Evolutionary conservation across 1,140 invertebrate species (phyloP).

Genomic region (Cotesia glomerata): DNA sequence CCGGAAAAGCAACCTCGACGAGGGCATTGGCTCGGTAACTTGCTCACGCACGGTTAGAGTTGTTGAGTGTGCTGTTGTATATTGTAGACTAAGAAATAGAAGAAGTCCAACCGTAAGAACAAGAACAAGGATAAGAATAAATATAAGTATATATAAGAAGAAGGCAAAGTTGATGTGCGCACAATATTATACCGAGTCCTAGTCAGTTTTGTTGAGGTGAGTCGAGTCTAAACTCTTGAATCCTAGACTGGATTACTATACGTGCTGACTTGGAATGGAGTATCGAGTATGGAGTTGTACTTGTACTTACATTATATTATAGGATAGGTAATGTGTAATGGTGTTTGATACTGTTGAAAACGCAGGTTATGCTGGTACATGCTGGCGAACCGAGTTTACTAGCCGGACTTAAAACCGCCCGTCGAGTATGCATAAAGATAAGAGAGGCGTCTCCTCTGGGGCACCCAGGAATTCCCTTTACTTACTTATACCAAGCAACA

Average conservation of each 20-base stretch:
- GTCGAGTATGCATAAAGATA: slow-evolving; percentile 41
- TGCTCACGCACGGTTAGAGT: slow-evolving; percentile 27
- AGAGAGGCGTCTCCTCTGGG: slow-evolving; percentile 36
- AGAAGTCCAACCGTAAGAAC: neutral
- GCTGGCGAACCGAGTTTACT: too few species aligned
- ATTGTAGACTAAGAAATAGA: too few species aligned
- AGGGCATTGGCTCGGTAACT: slow-evolving; percentile 26
- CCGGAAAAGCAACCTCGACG: slow-evolving; percentile 22
- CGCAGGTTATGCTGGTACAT: too few species aligned
- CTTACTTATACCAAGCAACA: slow-evolving; percentile 19
- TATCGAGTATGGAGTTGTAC: too few species aligned
- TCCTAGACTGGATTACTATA: too few species aligned
- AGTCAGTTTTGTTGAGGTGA: too few species aligned
- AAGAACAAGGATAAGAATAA: slow-evolving; percentile 10
- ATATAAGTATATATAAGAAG: neutral
- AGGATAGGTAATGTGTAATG: too few species aligned
- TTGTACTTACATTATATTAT: neutral
- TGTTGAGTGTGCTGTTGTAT: neutral
- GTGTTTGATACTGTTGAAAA: too few species aligned
- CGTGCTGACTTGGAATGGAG: too few species aligned
- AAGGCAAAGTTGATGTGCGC: neutral
- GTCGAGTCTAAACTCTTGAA: too few species aligned
- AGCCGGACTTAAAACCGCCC: slow-evolving; percentile 13
- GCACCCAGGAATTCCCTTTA: slow-evolving; percentile 28
- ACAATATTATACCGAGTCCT: neutral